A percentile compares a stretch with the other conserved stretches of the same genome.
Conservation (phyloP, 2,113 vertebrate species). For the Australoheros scitulus region DNA sequence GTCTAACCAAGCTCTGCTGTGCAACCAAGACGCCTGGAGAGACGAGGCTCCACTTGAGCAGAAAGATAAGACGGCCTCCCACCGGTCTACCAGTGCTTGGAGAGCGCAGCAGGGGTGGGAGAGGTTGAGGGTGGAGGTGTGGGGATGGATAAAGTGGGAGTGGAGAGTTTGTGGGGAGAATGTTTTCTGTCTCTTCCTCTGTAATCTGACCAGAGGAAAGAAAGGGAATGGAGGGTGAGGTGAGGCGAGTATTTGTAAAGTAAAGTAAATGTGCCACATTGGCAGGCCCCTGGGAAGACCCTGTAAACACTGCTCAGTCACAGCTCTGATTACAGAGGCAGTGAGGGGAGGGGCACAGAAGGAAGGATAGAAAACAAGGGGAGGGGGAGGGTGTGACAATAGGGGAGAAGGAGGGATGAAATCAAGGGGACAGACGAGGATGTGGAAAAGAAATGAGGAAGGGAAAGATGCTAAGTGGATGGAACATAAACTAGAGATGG, state of each 20-base stretch:
- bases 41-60: slow-evolving; percentile 17
- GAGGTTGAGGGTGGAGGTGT: background rate
- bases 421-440: slow-evolving; percentile 33
- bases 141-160: slow-evolving; percentile 1
- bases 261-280: slow-evolving; percentile 61
- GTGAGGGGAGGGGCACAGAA: background rate
- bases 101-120: slow-evolving; percentile 22
- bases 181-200: slow-evolving; percentile 44
- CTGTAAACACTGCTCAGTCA: slow-evolving; percentile 66
- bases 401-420: slow-evolving; percentile 24
- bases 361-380: slow-evolving; percentile 28
- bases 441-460: background rate
- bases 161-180: background rate
- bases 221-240: slow-evolving; percentile 25
- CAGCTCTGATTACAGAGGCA: slow-evolving; percentile 65
- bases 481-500: slow-evolving; percentile 12
- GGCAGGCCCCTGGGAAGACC: slow-evolving; percentile 60
- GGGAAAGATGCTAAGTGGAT: slow-evolving; percentile 6
- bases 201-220: slow-evolving; percentile 50
- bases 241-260: slow-evolving; percentile 56
- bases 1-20: background rate
- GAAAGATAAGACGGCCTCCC: slow-evolving; percentile 52
- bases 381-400: slow-evolving; percentile 21
- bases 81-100: background rate
- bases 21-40: slow-evolving; percentile 7